These are phyloP conservation scores for Formicarius rufipectus DNA, from an alignment of 2,113 vertebrate genomes.

Conservation along the genomic window DNA sequence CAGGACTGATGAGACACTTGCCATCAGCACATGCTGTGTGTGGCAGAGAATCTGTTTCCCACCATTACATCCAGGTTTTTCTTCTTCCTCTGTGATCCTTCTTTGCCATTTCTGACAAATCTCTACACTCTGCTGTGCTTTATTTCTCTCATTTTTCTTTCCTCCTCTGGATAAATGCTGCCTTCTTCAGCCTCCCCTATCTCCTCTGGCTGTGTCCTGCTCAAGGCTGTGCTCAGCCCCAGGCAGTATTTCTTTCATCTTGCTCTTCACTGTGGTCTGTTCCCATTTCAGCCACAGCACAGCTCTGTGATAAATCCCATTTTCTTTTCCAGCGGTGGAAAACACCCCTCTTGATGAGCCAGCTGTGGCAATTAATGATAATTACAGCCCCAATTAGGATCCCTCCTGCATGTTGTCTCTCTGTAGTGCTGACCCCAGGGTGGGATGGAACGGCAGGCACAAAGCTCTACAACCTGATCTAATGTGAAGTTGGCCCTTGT, in stretches of 20 bases:
- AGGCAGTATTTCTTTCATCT: neutral
- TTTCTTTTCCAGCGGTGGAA: neutral
- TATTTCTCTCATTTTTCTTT: conserved; percentile 32
- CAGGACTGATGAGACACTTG: neutral
- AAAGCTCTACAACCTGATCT: neutral
- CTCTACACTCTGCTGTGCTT: neutral
- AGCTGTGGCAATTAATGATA: neutral
- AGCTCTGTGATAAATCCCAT: fast-evolving
- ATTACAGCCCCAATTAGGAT: neutral
- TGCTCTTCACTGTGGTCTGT: neutral
- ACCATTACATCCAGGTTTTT: neutral
- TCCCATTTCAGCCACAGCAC: neutral
- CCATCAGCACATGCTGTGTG: neutral
- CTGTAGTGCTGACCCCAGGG: neutral
- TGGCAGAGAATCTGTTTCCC: neutral
- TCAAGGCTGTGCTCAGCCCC: neutral
- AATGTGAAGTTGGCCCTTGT: neutral
- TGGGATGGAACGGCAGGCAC: fast-evolving
- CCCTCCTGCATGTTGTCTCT: neutral
- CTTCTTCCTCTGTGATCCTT: neutral
- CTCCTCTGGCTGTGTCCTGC: neutral
- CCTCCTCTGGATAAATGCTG: neutral
- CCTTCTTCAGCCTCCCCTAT: neutral
- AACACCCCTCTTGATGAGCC: neutral
- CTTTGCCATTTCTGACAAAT: conserved; percentile 38